Conservation (phyloP, 2,797 vertebrate species). For the Eutrigla gurnardus region DNA sequence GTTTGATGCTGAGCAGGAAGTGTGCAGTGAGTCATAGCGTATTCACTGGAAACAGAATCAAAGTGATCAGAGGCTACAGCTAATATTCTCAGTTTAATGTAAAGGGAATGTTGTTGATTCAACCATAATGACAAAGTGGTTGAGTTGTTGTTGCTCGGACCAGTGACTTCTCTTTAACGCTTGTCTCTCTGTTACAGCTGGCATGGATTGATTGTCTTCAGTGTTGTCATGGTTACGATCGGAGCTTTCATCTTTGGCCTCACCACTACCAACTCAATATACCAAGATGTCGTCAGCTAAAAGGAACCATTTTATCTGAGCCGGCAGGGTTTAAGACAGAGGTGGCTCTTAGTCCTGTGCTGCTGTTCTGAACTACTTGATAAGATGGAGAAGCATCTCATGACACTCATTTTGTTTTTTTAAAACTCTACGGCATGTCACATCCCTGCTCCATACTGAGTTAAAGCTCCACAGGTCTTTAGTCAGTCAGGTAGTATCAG, state of each 20-base stretch:
- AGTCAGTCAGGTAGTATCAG: conserved; percentile 15
- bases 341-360: conserved; percentile 25
- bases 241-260: conserved; percentile 97
- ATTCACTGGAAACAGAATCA: neutral
- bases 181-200: conserved; percentile 81
- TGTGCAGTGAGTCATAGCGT: neutral
- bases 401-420: conserved; percentile 30
- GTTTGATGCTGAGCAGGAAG: neutral
- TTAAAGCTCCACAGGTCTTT: conserved; percentile 11
- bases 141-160: neutral
- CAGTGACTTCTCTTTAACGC: neutral
- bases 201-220: conserved; percentile 87
- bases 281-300: conserved; percentile 80
- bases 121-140: neutral
- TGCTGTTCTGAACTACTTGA: conserved; percentile 51
- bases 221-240: conserved; percentile 90
- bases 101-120: neutral
- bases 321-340: neutral
- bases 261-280: conserved; percentile 94
- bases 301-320: neutral
- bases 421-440: conserved; percentile 17
- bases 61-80: neutral
- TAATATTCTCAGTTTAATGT: neutral
- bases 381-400: conserved; percentile 32
- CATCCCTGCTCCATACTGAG: conserved; percentile 28